Percentiles rank a stretch among this genome's conserved stretches.
Conservation (phyloP, 2,888 invertebrate genomes). For the Leucoma salicis region DNA sequence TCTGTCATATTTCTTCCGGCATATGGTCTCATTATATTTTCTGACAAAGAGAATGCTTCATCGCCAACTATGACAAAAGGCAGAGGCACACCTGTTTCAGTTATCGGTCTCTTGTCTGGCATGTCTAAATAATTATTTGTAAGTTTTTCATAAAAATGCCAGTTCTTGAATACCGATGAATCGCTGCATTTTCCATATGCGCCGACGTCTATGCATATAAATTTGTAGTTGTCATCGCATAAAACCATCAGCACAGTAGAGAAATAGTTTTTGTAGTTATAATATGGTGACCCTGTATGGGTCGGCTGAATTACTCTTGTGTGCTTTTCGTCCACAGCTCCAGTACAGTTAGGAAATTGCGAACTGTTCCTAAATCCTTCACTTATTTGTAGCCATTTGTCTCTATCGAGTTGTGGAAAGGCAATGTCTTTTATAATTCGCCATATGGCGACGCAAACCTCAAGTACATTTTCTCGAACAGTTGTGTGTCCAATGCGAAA, state of each 20-base stretch:
- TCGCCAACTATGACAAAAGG: conserved; percentile 20
- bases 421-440: not conserved
- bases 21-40: conserved; percentile 5
- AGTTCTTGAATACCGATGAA: conserved; percentile 27
- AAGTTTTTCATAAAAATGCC: not conserved
- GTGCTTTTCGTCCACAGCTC: conserved; percentile 7
- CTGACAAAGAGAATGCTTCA: conserved; percentile 4
- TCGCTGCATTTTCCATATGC: not conserved
- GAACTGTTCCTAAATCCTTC: conserved; percentile 2
- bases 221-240: conserved; percentile 19
- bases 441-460: not conserved
- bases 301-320: conserved; percentile 18
- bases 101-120: not conserved
- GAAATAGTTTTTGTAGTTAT: conserved; percentile 31
- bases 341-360: not conserved
- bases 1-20: not conserved
- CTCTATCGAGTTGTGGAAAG: not conserved
- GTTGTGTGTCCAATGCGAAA: not conserved
- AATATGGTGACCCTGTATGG: conserved; percentile 23
- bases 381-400: conserved; percentile 10
- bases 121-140: conserved; percentile 15
- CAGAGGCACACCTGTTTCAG: conserved; percentile 7
- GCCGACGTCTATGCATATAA: conserved; percentile 20
- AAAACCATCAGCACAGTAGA: conserved; percentile 26
- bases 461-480: not conserved